Base-by-base conservation (phyloP, 2,888 invertebrate species). In the Aspidapion aeneum region DNA sequence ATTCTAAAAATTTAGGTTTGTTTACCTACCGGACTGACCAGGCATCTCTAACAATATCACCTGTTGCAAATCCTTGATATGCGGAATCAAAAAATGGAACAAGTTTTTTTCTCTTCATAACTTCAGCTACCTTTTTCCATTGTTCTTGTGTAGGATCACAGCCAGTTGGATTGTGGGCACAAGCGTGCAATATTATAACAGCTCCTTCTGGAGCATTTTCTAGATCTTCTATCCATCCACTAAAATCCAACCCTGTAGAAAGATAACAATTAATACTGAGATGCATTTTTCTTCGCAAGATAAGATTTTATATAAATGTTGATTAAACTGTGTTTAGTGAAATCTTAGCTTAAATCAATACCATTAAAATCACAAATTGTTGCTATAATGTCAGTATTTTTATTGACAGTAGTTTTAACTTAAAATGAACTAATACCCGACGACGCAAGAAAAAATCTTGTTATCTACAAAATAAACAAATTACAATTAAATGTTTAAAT, bases 1-100 rank as follows among this genome's bases (percentile, higher is more conserved):
- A 64, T 88, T 81, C 1, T 90, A 91, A 82, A 98, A 98, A 80
- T 93, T 89, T 55, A n/a, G n/a, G n/a, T n/a, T n/a, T n/a, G n/a
- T n/a, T n/a, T n/a, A n/a, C n/a, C n/a, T n/a, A n/a, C n/a, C 97
- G 87, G 63, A 96, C 91, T 20, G 96, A 89, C 87, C 89, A 92
- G 0, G 87, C 87, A 77, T 90, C 89, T 48, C 76, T 76, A 66
- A 82, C 81, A 21, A 83, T 80, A 73, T 85, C 83, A 49, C 88
- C 88, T 58, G 78, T 80, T 1, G 83, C 84, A 73, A 85, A 84
- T 56, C 66, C 85, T 77, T 89, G 88, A 76, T 88, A 89, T 1
- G 87, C 87, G 85, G 86, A 86, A 75, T 88, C 87, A 73, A 88
- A 87, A 76, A 84, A 86, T 20, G 87, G 85, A 69, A 84, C 84